These are phyloP conservation scores for Trachymyrmex cornetzi DNA, from an alignment of 1,140 invertebrate species.

Conservation along the genomic window DNA sequence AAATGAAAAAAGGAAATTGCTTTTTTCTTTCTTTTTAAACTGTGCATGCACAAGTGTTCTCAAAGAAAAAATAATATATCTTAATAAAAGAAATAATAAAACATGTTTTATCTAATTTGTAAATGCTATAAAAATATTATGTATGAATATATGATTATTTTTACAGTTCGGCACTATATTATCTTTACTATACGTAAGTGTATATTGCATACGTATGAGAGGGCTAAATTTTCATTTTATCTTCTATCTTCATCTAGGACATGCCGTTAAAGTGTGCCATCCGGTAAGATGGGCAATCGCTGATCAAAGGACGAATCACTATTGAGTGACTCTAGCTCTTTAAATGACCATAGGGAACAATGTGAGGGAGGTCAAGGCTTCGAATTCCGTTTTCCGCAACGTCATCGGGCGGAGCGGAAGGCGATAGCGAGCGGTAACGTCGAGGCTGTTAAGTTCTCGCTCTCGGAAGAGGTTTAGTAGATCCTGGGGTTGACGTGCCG, in stretches of 20 bases:
- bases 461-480: conserved; percentile 3
- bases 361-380: conserved; percentile 43
- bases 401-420: conserved; percentile 22
- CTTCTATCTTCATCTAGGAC: conserved; percentile 19
- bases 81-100: not conserved
- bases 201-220: not conserved
- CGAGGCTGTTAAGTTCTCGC: conserved; percentile 18
- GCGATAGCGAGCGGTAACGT: conserved; percentile 19
- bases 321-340: conserved; percentile 40
- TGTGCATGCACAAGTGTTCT: not conserved
- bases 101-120: not conserved
- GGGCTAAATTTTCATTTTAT: conserved; percentile 59
- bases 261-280: conserved; percentile 39
- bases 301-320: conserved; percentile 40
- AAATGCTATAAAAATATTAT: not conserved
- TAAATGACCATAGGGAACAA: conserved; percentile 20
- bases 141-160: not conserved
- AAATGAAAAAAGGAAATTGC: not conserved
- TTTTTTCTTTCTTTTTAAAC: not conserved
- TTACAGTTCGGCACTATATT: not conserved
- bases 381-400: conserved; percentile 47
- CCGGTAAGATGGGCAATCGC: conserved; percentile 31
- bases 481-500: conserved; percentile 59
- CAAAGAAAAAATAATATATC: not conserved
- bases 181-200: not conserved